Conservation (phyloP, 2,113 vertebrate species). For the Ifrita kowaldi region DNA sequence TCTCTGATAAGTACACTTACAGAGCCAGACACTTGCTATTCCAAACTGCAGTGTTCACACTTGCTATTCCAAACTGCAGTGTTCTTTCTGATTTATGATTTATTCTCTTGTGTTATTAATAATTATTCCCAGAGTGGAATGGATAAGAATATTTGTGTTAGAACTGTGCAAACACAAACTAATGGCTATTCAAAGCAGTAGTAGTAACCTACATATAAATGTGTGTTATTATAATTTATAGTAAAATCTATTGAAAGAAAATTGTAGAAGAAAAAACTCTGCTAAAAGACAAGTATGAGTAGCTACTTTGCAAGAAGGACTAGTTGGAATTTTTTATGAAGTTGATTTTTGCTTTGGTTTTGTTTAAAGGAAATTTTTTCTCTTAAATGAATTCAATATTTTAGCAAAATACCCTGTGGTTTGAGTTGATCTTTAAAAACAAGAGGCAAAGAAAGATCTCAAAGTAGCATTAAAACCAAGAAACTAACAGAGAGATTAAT, state of each 20-base stretch:
- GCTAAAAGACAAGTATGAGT: not conserved
- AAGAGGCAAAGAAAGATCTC: not conserved
- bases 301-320: not conserved
- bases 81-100: not conserved
- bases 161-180: not conserved
- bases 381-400: not conserved
- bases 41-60: not conserved
- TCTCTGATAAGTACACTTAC: not conserved
- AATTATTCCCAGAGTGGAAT: not conserved
- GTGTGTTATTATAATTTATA: not conserved
- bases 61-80: not conserved
- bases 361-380: not conserved
- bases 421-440: not conserved
- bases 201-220: no score
- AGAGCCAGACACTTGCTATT: not conserved
- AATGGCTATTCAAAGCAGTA: not conserved
- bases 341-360: not conserved
- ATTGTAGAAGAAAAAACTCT: not conserved
- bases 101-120: not conserved
- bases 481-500: not conserved
- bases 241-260: not conserved
- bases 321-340: not conserved
- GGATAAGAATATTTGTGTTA: not conserved
- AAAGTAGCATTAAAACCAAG: not conserved
- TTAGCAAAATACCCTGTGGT: not conserved